Conservation (phyloP, 1,140 invertebrate species). For the Lysiphlebus fabarum region DNA sequence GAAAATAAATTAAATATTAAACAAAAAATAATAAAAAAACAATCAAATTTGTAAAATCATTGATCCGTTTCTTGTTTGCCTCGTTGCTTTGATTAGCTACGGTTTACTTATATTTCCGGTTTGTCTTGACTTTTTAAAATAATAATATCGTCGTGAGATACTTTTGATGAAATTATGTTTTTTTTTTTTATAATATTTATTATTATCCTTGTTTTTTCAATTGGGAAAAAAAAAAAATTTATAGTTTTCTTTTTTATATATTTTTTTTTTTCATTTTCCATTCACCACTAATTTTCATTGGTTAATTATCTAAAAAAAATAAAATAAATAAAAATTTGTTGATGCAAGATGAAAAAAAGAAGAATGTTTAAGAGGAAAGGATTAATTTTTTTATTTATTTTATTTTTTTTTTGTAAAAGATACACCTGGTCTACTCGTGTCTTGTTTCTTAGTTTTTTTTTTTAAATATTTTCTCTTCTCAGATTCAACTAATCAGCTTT, state of each 20-base stretch:
- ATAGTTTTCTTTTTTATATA: no score
- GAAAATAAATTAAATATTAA: not conserved
- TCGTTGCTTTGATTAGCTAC: conserved; percentile 11
- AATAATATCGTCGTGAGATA: not conserved
- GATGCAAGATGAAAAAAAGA: no score
- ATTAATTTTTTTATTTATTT: no score
- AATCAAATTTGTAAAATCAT: not conserved
- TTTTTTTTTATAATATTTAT: not conserved
- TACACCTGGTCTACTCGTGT: no score
- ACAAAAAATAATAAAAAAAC: not conserved
- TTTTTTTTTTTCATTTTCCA: no score
- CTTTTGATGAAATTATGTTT: not conserved
- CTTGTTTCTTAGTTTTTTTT: not conserved
- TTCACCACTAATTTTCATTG: no score
- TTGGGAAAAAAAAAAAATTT: no score
- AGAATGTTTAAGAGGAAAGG: no score
- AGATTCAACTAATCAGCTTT: not conserved
- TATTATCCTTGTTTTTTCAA: no score
- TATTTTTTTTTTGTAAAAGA: no score
- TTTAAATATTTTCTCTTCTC: not conserved
- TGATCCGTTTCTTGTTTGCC: conserved; percentile 7
- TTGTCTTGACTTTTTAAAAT: not conserved
- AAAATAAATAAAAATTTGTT: no score
- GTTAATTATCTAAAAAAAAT: no score
- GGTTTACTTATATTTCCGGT: conserved; percentile 15